Conservation (phyloP, 2,797 vertebrate species). For the Channa striata region DNA sequence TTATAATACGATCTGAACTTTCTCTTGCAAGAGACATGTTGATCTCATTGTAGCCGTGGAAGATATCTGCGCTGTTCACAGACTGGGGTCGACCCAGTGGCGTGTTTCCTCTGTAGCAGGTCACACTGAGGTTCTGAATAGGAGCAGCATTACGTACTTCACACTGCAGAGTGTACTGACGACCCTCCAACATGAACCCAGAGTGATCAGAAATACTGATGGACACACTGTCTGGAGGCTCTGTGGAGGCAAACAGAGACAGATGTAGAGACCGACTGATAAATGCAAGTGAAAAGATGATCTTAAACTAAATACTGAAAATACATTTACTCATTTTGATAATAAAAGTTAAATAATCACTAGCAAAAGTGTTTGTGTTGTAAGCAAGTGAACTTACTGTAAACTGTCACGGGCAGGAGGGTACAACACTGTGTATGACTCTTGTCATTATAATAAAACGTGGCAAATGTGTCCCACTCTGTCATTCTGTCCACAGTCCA, state of each 20-base stretch:
- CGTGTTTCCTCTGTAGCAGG: conserved; percentile 64
- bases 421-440: not conserved
- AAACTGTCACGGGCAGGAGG: conserved; percentile 4
- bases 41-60: conserved; percentile 51
- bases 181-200: conserved; percentile 36
- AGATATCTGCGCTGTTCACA: not conserved
- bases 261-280: not conserved
- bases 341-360: too few species aligned
- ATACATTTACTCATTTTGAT: too few species aligned
- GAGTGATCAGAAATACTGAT: conserved; percentile 49
- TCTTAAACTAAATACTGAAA: too few species aligned
- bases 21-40: too few species aligned
- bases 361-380: not conserved
- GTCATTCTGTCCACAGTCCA: conserved; percentile 32
- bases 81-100: conserved; percentile 12
- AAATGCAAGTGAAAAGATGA: too few species aligned
- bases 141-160: conserved; percentile 61
- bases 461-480: fast-evolving
- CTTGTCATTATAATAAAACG: conserved; percentile 1
- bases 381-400: conserved; percentile 54
- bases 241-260: conserved; percentile 41
- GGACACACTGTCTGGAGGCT: conserved; percentile 69
- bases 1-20: too few species aligned
- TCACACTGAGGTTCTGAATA: conserved; percentile 48
- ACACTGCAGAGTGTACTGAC: conserved; percentile 63